Base-by-base conservation (phyloP, 1,140 invertebrate species). In the Aphelenchoides fujianensis region DNA sequence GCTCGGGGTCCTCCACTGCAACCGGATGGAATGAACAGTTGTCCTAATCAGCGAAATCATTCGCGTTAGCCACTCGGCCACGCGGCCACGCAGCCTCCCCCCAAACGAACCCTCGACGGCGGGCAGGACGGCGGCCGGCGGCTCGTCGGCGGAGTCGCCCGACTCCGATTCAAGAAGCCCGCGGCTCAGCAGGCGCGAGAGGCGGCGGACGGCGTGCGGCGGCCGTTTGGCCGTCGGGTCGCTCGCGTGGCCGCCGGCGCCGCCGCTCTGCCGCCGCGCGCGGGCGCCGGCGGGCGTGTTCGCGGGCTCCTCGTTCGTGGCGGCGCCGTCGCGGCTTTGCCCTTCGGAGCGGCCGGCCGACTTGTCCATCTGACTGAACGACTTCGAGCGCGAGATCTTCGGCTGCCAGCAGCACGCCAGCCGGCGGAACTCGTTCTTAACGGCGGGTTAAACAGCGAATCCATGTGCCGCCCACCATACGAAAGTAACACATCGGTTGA, bases 401-500 rank as follows among this genome's bases (percentile, higher is more conserved):
- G 37, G 41, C 16, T 62, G 71, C 59, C 53, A 30, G 30, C 57
- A 61, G 53, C 81, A 84, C n/a, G n/a, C n/a, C n/a, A n/a, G n/a
- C n/a, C n/a, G 2, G 81, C 81, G 28, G n/a, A n/a, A n/a, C n/a
- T n/a, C n/a, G n/a, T n/a, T n/a, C n/a, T n/a, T n/a, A n/a, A n/a
- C n/a, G n/a, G n/a, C n/a, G n/a, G n/a, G n/a, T n/a, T n/a, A n/a
- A n/a, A n/a, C n/a, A n/a, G n/a, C n/a, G n/a, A n/a, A n/a, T n/a
- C n/a, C n/a, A n/a, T n/a, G n/a, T n/a, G n/a, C n/a, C n/a, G n/a
- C n/a, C 81, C 23, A 75, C 84, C 76, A 79, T 80, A 35, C 79
- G 70, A 68, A 80, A 81, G 59, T 81, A 81, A 36, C 79, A 81
- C n/a, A 83, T 70, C 7, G 82, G 82, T 61, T 83, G 82, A 62